Conservation (phyloP, 37 sponge, comb jelly and placozoan species). For the Beroe forskalii region DNA sequence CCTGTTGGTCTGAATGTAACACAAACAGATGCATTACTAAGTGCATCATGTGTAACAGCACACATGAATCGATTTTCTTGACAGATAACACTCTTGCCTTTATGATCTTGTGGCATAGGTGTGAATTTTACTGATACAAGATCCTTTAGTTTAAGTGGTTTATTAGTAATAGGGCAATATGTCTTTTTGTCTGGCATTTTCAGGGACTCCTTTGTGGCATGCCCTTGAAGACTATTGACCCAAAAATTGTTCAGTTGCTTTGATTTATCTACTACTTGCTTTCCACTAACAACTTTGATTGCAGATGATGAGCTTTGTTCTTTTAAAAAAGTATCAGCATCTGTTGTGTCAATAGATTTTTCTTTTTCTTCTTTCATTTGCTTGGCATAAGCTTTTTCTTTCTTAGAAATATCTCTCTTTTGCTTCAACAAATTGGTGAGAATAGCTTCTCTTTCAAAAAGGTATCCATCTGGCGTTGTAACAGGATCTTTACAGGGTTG, state of each 20-base stretch:
- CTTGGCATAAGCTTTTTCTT: slow-evolving; percentile 81
- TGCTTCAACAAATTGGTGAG: slow-evolving; percentile 84
- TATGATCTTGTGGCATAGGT: slow-evolving; percentile 62
- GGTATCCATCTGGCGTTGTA: slow-evolving; percentile 89
- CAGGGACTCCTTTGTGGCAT: slow-evolving; percentile 73
- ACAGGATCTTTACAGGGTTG: slow-evolving; percentile 93
- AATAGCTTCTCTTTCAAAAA: slow-evolving; percentile 93
- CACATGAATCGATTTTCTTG: slow-evolving; percentile 80
- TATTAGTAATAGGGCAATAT: slow-evolving; percentile 84
- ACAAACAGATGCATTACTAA: slow-evolving; percentile 85
- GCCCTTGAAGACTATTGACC: slow-evolving; percentile 85
- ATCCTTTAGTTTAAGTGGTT: slow-evolving; percentile 76
- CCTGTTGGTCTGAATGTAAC: slow-evolving; percentile 73
- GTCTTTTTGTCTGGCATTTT: slow-evolving; percentile 85
- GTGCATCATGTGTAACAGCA: slow-evolving; percentile 82
- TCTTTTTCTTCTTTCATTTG: slow-evolving; percentile 72
- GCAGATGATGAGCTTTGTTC: slow-evolving; percentile 45
- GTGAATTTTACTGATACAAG: slow-evolving; percentile 79
- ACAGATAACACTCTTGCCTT: slow-evolving; percentile 1
- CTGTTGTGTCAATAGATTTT: neutral
- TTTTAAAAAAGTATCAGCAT: neutral
- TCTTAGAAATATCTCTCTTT: slow-evolving; percentile 82
- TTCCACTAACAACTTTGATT: slow-evolving; percentile 27
- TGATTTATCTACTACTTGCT: neutral
- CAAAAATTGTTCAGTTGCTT: slow-evolving; percentile 88